A percentile compares a stretch with the other conserved stretches of the same genome.
phyloP scores from a whole-genome alignment of 23 tunicate genomes.

The Ascidia mentula region DNA sequence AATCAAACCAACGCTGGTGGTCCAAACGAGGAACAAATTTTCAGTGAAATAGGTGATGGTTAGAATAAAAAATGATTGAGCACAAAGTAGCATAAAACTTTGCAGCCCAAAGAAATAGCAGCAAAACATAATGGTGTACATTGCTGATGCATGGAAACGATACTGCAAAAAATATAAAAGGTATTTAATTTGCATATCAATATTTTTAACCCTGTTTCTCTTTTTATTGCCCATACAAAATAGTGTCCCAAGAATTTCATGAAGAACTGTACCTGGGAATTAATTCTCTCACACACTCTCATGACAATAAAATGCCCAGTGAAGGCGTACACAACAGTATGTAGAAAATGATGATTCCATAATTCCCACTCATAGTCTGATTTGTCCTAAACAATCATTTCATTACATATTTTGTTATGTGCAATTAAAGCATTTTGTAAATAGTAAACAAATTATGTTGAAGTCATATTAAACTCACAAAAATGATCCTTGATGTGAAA shows the following conservation, averaged over 20 bases:
- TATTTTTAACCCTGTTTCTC: not conserved
- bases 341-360: constrained; percentile 46
- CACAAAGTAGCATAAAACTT: constrained; percentile 11
- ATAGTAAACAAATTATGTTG: not conserved
- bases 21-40: constrained; percentile 24
- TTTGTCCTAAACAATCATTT: constrained; percentile 24
- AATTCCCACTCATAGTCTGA: constrained; percentile 71
- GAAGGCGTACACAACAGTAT: constrained; percentile 30
- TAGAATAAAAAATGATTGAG: constrained; percentile 17
- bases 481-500: not conserved
- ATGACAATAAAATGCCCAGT: constrained; percentile 48
- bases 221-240: not conserved
- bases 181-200: not conserved
- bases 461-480: not conserved
- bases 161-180: constrained; percentile 16
- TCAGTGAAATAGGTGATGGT: constrained; percentile 21
- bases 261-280: not conserved
- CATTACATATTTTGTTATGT: not conserved
- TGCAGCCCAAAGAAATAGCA: constrained; percentile 28
- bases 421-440: not conserved
- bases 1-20: not conserved
- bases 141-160: constrained; percentile 22
- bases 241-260: not conserved
- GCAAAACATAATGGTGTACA: constrained; percentile 24
- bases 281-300: constrained; percentile 32